A percentile compares a stretch with the other conserved stretches of the same genome.
phyloP scores from a whole-genome alignment of 2,797 vertebrate genomes.

The Phalanger gymnotis region DNA sequence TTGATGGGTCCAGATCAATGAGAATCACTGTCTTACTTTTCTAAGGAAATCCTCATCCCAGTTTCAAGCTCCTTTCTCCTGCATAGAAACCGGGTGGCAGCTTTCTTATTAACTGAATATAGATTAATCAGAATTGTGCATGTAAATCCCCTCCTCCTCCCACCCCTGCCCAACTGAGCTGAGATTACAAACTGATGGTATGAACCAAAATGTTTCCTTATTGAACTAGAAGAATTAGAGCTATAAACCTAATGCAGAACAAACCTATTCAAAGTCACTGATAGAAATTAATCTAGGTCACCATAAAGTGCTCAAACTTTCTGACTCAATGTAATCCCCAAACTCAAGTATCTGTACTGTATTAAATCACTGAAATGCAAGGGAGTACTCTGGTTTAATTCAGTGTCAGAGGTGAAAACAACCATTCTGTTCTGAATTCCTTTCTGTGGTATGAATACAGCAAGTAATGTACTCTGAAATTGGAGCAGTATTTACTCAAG shows the following conservation, averaged over 20 bases:
- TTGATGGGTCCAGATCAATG: constrained; percentile 11
- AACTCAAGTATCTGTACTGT: constrained; percentile 53
- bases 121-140: constrained; percentile 48
- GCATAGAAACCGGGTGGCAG: not conserved
- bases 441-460: constrained; percentile 55
- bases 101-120: not conserved
- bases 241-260: constrained; percentile 29
- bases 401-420: constrained; percentile 43
- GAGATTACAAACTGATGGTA: constrained; percentile 58
- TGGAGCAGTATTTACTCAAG: constrained; percentile 2
- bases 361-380: constrained; percentile 57
- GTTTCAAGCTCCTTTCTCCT: constrained; percentile 16
- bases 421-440: constrained; percentile 47
- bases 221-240: constrained; percentile 60
- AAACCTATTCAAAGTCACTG: constrained; percentile 47
- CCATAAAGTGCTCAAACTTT: constrained; percentile 46
- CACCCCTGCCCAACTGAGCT: constrained; percentile 25
- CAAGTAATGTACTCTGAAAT: constrained; percentile 16
- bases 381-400: constrained; percentile 34
- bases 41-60: not conserved
- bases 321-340: constrained; percentile 12
- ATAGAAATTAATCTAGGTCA: constrained; percentile 48
- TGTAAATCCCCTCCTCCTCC: constrained; percentile 24
- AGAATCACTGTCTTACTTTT: not conserved
- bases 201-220: constrained; percentile 51